Conservation (phyloP, 2,113 vertebrate species). For the Tupaia chinensis region DNA sequence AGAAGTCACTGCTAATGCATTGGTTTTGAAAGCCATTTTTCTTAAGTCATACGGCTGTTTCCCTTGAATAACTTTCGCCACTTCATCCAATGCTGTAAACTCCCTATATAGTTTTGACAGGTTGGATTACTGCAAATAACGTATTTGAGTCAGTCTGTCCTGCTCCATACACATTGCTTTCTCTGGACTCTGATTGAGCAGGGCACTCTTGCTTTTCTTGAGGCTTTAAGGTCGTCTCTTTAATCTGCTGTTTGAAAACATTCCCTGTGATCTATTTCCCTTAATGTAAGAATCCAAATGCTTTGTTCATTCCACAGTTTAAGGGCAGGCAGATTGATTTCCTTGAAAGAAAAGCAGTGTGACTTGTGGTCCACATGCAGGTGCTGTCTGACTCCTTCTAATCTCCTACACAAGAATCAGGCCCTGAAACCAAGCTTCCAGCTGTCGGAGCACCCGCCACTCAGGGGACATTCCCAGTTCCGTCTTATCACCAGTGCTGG, state of each 20-base stretch:
- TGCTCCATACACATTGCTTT: not conserved
- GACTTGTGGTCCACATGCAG: not conserved
- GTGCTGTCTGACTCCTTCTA: not conserved
- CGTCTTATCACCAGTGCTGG: not conserved
- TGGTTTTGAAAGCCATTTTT: not conserved
- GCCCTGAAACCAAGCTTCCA: not conserved
- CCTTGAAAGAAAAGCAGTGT: not conserved
- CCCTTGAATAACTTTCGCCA: not conserved
- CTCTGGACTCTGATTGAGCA: not conserved
- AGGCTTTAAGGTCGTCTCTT: not conserved
- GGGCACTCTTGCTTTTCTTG: not conserved
- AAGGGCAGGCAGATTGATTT: not conserved
- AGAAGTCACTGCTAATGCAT: not conserved
- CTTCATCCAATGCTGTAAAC: not conserved
- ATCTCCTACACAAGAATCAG: not conserved
- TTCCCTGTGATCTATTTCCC: not conserved
- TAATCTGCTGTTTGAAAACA: conserved; percentile 20
- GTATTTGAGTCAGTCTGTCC: not conserved
- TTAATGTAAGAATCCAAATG: not conserved
- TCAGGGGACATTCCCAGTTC: not conserved
- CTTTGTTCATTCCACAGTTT: conserved; percentile 4
- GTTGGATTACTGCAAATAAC: not conserved
- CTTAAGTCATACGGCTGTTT: not conserved
- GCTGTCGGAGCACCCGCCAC: not conserved
- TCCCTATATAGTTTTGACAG: not conserved